Base-by-base conservation (phyloP, 1,140 invertebrate genomes). In the Lepidostoma basale region DNA sequence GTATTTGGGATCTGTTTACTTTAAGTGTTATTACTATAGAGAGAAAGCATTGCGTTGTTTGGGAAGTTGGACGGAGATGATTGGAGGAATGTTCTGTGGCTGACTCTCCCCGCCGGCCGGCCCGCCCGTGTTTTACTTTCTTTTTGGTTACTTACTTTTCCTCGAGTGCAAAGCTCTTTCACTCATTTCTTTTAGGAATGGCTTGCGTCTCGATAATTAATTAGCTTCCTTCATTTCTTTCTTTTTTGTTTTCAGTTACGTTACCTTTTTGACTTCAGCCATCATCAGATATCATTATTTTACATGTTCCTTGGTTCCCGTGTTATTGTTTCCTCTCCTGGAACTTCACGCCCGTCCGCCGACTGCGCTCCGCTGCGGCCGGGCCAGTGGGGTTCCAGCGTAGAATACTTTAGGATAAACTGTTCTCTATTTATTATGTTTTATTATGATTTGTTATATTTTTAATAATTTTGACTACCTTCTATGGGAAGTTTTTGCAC, bases 111-210 rank as follows among this genome's bases (percentile, higher is more conserved):
- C 23, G n/a, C 36, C 36, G 3, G 16, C 30, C 18, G 12, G 16
- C 22, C 25, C 36, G 1, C 5, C 1, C 5, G 1, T 18, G 28
- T 30, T 33, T 18, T 9, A 1, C 28, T 22, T 14, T 20, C 8
- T 10, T 20, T 16, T 4, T 36, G 33, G n/a, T n/a, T n/a, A n/a
- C n/a, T n/a, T n/a, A n/a, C n/a, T n/a, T n/a, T n/a, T n/a, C n/a
- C 36, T 36, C 23, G 26, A 56, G 52, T 56, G 14, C 36, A 33
- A 39, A 60, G 56, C 56, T 60, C 56, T 60, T 33, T 30, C 14
- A 33, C 33, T 54, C 9, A 62, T 70, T 70, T 67, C 23, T 14
- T 56, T 26, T 71, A 67, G 60, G 69, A 71, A 71, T 71, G 69
- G 69, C 69, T 71, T 71, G 16, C 22, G 36, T 67, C 60, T 67